Evolutionary conservation across 2,888 invertebrate genomes (phyloP), one percentile per base, ranked within the genome.

Genomic region (Mesorhabditis spiculigera): DNA sequence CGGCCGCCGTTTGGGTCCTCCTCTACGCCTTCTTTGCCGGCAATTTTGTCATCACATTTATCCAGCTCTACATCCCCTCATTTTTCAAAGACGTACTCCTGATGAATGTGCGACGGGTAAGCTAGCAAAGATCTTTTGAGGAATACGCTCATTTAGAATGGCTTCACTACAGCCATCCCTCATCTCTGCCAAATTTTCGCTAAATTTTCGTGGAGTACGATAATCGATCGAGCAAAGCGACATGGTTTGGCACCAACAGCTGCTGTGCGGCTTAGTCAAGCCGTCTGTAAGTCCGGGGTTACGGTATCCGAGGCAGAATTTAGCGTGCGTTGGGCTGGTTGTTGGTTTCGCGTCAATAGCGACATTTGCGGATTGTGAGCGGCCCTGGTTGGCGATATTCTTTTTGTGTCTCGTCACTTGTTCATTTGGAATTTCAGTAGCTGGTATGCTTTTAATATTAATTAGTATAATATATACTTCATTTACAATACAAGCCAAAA

Each of bases 161-260:
- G 58, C n/a, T n/a, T 50, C n/a, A 50, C 58, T 13, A 50, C 58
- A 50, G 58, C 58, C 10, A 50, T 50, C n/a, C 58, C 58, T 13
- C 58, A 50, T 50, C 58, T 50, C 58, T 50, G 10, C 8, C 58
- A 50, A 50, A n/a, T 50, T 50, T 10, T 50, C 58, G 58, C 58
- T n/a, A 50, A 50, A 50, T 50, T 50, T n/a, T 13, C 58, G 58
- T 50, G 58, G 58, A 50, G 58, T 50, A 50, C 58, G 58, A 50
- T 50, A n/a, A 50, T 50, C 58, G 58, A 50, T n/a, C 58, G 58
- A 50, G 58, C 58, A 50, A 50, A 50, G n/a, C 8, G 58, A 50
- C 8, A 3, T n/a, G 58, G 58, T n/a, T n/a, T 50, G 10, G 8
- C 58, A n/a, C 58, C 58, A n/a, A 50, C 58, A n/a, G 10, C 8